phyloP scores from a whole-genome alignment of 2,888 invertebrate species.

The Ditula angustiorana region DNA sequence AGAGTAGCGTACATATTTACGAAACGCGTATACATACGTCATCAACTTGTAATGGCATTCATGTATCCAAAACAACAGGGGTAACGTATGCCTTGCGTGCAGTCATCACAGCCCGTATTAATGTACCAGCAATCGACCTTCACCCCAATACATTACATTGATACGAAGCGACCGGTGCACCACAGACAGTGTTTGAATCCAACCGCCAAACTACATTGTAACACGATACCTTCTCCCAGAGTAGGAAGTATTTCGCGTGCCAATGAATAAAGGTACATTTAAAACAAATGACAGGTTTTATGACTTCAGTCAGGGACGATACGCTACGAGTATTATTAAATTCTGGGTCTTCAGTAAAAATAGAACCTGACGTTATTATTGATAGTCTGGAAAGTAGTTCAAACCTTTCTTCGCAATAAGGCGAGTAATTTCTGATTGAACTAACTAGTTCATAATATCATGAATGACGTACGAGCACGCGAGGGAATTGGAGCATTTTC shows the following conservation, averaged over 20 bases:
- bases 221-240: conserved; percentile 65
- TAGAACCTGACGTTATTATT: conserved; percentile 18
- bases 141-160: conserved; percentile 36
- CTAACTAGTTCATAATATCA: conserved; percentile 18
- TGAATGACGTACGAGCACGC: conserved; percentile 23
- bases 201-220: conserved; percentile 58
- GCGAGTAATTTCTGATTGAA: conserved; percentile 18
- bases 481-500: conserved; percentile 6
- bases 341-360: conserved; percentile 22
- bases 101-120: conserved; percentile 28
- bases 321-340: conserved; percentile 38
- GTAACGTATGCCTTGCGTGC: conserved; percentile 35
- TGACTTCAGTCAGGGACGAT: conserved; percentile 53
- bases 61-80: conserved; percentile 27
- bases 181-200: neutral
- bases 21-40: neutral
- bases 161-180: conserved; percentile 26
- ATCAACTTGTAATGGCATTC: conserved; percentile 9
- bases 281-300: conserved; percentile 61
- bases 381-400: conserved; percentile 27
- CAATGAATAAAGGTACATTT: conserved; percentile 55
- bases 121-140: conserved; percentile 33
- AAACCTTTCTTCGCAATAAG: conserved; percentile 19
- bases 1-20: conserved; percentile 1
- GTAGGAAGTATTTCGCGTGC: conserved; percentile 65